A percentile compares a stretch with the other conserved stretches of the same genome.
Conservation (phyloP, 2,888 invertebrate genomes). For the Aphidius colemani region DNA sequence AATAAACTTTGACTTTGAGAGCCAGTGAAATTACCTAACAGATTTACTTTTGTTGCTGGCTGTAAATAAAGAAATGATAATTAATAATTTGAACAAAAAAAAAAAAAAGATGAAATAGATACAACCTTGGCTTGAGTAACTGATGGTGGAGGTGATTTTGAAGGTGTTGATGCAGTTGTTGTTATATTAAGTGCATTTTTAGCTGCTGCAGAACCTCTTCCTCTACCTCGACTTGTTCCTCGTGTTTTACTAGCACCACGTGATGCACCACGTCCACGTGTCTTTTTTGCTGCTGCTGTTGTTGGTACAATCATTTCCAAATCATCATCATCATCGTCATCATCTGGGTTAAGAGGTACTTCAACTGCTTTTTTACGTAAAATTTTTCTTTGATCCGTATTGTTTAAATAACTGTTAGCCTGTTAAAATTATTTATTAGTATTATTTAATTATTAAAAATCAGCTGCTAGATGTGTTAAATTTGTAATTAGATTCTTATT, state of each 20-base stretch:
- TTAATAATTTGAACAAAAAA: not conserved
- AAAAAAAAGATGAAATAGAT: conserved; percentile 1
- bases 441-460: no score
- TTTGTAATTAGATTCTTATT: no score
- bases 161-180: not conserved
- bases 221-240: conserved; percentile 19
- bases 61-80: conserved; percentile 2
- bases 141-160: not conserved
- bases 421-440: no score
- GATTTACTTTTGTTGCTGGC: not conserved
- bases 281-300: no score
- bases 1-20: conserved; percentile 6
- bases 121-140: not conserved
- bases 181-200: conserved; percentile 15
- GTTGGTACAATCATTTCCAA: not conserved
- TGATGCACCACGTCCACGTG: conserved; percentile 23
- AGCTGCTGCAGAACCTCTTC: conserved; percentile 10
- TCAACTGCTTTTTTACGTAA: not conserved
- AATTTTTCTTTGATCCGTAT: not conserved
- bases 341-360: not conserved
- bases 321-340: not conserved
- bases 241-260: conserved; percentile 24
- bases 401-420: not conserved
- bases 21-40: conserved; percentile 4
- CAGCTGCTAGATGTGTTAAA: no score